phyloP scores from a whole-genome alignment of 1,140 invertebrate genomes.

The Berghia stephanieae region DNA sequence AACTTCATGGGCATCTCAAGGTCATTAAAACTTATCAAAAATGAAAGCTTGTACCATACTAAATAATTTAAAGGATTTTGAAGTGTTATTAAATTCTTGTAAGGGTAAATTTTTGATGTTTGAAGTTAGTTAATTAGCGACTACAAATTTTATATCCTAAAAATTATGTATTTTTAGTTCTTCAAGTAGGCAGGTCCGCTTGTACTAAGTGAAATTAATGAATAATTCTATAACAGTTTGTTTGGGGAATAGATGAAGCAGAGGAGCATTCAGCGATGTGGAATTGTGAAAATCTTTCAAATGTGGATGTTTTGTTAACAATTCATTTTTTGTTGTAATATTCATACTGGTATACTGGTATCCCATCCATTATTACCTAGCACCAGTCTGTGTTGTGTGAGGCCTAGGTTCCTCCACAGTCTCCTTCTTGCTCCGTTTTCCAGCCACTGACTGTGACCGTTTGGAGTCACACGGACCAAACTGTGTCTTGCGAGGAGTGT shows the following conservation, averaged over 20 bases:
- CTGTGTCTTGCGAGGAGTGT: constrained; percentile 36
- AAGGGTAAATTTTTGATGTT: no score
- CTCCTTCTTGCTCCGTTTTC: neutral
- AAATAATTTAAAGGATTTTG: no score
- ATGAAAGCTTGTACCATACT: no score
- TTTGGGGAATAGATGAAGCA: neutral
- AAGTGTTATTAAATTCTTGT: no score
- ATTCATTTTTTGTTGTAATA: neutral
- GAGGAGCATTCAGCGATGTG: no score
- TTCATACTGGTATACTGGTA: neutral
- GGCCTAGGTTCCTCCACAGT: neutral
- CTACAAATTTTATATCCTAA: no score
- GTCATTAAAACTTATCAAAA: no score
- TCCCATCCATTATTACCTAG: neutral
- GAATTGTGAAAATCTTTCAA: no score
- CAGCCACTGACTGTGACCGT: neutral
- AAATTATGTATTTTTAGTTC: neutral
- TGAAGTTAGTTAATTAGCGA: no score
- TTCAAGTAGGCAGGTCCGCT: neutral
- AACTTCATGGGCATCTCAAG: no score
- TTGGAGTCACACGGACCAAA: constrained; percentile 10
- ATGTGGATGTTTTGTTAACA: no score
- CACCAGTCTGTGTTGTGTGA: neutral
- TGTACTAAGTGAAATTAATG: neutral
- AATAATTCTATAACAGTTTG: neutral